These are phyloP conservation scores for Hermetia illucens DNA, from an alignment of 1,140 invertebrate genomes.

Conservation along the genomic window DNA sequence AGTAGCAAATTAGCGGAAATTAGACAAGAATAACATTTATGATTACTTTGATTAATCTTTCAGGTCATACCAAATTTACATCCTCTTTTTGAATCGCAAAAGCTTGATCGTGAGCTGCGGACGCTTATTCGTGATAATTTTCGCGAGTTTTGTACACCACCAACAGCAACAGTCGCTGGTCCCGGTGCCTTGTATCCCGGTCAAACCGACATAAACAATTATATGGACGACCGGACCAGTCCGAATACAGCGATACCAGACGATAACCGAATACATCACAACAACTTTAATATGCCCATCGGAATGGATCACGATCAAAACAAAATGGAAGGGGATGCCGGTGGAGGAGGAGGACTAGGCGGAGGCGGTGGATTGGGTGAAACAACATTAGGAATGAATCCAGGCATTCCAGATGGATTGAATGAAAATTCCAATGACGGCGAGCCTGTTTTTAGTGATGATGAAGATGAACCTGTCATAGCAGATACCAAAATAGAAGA, in stretches of 20 bases:
- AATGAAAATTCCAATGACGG: slow-evolving; percentile 16
- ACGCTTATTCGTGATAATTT: slow-evolving; percentile 79
- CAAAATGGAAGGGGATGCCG: slow-evolving; percentile 28
- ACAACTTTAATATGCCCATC: slow-evolving; percentile 17
- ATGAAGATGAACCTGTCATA: slow-evolving; percentile 49
- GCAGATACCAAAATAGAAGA: slow-evolving; percentile 42
- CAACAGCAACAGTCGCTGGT: slow-evolving; percentile 30
- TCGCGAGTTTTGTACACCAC: slow-evolving; percentile 70
- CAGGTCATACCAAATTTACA: slow-evolving; percentile 61
- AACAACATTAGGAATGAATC: slow-evolving; percentile 30
- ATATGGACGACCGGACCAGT: not conserved
- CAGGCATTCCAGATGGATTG: slow-evolving; percentile 10
- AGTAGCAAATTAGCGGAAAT: too few relatives aligned
- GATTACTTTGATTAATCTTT: not conserved
- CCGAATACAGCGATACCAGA: not conserved
- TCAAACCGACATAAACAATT: slow-evolving; percentile 31
- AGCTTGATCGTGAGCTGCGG: slow-evolving; percentile 78
- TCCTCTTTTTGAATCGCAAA: slow-evolving; percentile 85
- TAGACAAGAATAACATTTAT: too few relatives aligned
- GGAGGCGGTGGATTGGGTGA: slow-evolving; percentile 3
- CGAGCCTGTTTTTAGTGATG: slow-evolving; percentile 60
- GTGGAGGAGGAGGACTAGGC: slow-evolving; percentile 1
- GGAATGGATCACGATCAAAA: slow-evolving; percentile 34
- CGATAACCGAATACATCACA: not conserved
- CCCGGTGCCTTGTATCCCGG: too few relatives aligned